Conservation (phyloP, 2,113 vertebrate genomes). For the Calyptommatus sinebrachiatus region DNA sequence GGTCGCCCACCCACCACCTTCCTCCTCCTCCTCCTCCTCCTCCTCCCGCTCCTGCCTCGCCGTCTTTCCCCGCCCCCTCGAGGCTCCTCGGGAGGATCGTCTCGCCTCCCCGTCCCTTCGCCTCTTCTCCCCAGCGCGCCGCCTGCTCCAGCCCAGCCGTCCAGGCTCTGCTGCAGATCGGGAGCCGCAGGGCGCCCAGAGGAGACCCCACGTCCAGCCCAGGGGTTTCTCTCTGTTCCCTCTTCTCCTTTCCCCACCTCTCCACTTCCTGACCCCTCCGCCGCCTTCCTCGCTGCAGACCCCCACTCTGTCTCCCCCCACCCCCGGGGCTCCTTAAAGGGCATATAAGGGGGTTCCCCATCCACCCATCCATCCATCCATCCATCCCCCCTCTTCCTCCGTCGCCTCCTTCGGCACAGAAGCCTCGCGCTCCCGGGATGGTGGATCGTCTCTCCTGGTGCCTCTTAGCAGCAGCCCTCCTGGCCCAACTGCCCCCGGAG, state of each 20-base stretch:
- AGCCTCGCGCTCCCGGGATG: constrained; percentile 73
- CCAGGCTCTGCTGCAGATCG: no score
- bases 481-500: constrained; percentile 70
- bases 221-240: no score
- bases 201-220: no score
- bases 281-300: no score
- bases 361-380: neutral
- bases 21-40: no score
- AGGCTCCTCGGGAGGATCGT: neutral
- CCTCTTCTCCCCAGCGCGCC: no score
- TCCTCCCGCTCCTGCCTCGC: neutral
- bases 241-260: no score
- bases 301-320: neutral
- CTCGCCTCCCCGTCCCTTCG: neutral
- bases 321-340: neutral
- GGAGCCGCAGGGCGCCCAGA: no score
- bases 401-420: neutral
- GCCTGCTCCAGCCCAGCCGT: no score
- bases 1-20: no score
- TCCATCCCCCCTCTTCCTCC: neutral
- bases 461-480: constrained; percentile 75
- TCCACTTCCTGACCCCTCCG: no score
- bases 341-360: neutral
- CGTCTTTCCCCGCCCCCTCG: neutral
- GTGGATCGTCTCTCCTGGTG: constrained; percentile 83